Base-by-base conservation (phyloP, 2,797 vertebrate species). In the Rachycentron canadum region DNA sequence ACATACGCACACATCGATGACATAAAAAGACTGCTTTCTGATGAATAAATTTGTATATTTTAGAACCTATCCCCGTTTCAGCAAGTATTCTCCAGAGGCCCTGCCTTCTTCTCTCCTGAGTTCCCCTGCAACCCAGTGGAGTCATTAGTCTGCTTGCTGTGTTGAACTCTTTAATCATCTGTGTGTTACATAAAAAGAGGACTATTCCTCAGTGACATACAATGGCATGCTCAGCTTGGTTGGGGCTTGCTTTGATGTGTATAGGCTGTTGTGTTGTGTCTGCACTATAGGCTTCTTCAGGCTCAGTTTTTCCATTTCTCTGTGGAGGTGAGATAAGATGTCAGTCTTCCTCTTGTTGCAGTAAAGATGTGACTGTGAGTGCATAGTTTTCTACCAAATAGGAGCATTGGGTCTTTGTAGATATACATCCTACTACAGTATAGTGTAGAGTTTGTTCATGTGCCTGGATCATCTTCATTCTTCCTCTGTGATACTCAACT, bases 41-140 rank as follows among this genome's bases (percentile, higher is more conserved):
- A 94, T 94, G 94, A 95, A 95, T 94, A 95, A 83, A 95, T 95
- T 94, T 93, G 94, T 95, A 93, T 95, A 95, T 95, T 94, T 95
- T 95, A 94, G 87, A 91, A 84, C 85, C 82, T 84, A 84, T 91
- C 84, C 88, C 92, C 83, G 78, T 90, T 92, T 87, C 85, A 73
- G 79, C 80, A 75, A 86, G 86, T 90, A 94, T 92, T 83, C 94
- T 94, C 94, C 78, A 88, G 92, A 90, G 93, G 85, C 87, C 81
- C 43, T 80, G 86, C 79, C 86, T 88, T 88, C 87, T 87, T 84
- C 88, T 93, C 93, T 95, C 94, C 89, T 86, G 91, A 92, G 93
- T 88, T 94, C 84, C 84, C 83, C 83, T 85, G 84, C 87, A 94
- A 92, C 94, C 95, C 93, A 93, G 92, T 89, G 93, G 93, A 95